A percentile compares a stretch with the other conserved stretches of the same genome.
Evolutionary conservation across 1,140 invertebrate genomes (phyloP).

Genomic region (Diachasmimorpha longicaudata): DNA sequence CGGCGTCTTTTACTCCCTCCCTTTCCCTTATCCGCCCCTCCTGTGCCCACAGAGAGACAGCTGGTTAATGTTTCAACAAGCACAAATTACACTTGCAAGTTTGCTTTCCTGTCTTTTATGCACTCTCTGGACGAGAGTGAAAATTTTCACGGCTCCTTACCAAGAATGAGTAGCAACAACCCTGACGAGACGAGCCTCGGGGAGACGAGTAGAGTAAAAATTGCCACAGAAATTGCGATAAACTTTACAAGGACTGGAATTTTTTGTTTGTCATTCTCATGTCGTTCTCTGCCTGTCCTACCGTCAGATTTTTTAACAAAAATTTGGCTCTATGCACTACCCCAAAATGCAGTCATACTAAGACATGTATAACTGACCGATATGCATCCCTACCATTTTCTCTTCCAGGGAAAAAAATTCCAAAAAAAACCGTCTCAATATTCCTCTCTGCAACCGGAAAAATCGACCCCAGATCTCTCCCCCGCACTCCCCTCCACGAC

Average conservation of each 20-base stretch:
- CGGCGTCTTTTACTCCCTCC: neutral
- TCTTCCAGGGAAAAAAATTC: neutral
- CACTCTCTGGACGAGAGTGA: constrained; percentile 10
- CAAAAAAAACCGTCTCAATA: neutral
- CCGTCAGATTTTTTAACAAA: too few relatives aligned
- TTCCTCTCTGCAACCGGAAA: constrained; percentile 19
- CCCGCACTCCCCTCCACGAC: constrained; percentile 42
- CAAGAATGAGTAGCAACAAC: neutral
- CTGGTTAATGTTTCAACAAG: constrained; percentile 54
- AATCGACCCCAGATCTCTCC: constrained; percentile 18
- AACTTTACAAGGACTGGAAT: too few relatives aligned
- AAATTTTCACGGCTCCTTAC: constrained; percentile 9
- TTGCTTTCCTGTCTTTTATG: constrained; percentile 10
- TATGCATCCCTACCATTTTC: neutral
- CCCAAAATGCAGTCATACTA: too few relatives aligned
- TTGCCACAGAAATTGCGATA: too few relatives aligned
- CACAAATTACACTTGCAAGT: constrained; percentile 18
- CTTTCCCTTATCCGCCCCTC: neutral
- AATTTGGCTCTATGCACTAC: neutral
- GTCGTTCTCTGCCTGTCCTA: too few relatives aligned
- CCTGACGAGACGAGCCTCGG: neutral
- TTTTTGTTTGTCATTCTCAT: too few relatives aligned
- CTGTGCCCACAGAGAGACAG: constrained; percentile 43
- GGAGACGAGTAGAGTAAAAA: too few relatives aligned
- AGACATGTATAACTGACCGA: too few relatives aligned